phyloP scores from a whole-genome alignment of 1,140 invertebrate genomes.

The Meteorus sp. region DNA sequence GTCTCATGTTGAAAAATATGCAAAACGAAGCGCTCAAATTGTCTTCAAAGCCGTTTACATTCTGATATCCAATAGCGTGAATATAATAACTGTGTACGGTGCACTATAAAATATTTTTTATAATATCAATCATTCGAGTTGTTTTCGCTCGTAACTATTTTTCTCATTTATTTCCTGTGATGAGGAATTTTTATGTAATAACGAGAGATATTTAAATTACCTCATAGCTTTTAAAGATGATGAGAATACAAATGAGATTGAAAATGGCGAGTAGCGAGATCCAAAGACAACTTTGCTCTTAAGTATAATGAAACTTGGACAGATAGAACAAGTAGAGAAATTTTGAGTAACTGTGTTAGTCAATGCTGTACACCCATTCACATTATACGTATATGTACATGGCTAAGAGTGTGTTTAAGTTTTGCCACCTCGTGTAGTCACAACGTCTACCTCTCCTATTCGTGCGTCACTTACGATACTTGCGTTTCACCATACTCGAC shows the following conservation, averaged over 20 bases:
- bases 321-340: slow-evolving; percentile 10
- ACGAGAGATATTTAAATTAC: too few species aligned
- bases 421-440: slow-evolving; percentile 18
- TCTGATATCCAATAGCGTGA: too few species aligned
- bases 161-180: too few species aligned
- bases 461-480: slow-evolving; percentile 17
- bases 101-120: too few species aligned
- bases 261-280: background rate
- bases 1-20: too few species aligned
- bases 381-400: background rate
- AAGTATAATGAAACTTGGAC: slow-evolving; percentile 12
- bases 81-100: too few species aligned
- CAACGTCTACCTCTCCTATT: slow-evolving; percentile 9
- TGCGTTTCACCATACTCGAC: slow-evolving; percentile 15
- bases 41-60: too few species aligned
- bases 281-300: slow-evolving; percentile 18
- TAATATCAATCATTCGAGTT: too few species aligned
- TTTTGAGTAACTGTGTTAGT: slow-evolving; percentile 16
- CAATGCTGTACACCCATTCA: too few species aligned
- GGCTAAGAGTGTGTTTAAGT: slow-evolving; percentile 4
- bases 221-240: background rate
- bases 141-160: too few species aligned
- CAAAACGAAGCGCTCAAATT: too few species aligned
- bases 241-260: background rate
- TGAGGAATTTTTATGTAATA: too few species aligned